Conservation (phyloP, 2,888 invertebrate genomes). For the Mesoligia furuncula region DNA sequence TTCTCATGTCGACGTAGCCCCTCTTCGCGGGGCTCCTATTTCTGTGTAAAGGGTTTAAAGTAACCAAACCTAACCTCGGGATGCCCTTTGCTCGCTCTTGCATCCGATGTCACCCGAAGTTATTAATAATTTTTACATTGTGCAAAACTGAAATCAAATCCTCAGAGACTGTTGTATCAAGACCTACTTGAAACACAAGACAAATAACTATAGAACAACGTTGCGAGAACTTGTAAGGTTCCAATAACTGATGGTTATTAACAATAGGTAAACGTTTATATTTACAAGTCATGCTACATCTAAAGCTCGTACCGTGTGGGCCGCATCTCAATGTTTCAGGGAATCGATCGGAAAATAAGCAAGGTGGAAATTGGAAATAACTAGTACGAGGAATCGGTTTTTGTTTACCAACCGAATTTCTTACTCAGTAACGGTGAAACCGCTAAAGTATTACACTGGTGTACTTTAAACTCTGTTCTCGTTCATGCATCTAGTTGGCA, state of each 20-base stretch:
- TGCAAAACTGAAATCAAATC: background rate
- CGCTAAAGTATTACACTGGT: background rate
- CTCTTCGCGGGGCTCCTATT: no score
- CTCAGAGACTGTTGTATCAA: no score
- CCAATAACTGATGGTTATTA: background rate
- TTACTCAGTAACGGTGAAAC: background rate
- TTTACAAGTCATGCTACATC: constrained; percentile 17
- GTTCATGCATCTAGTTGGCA: background rate
- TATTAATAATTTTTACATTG: no score
- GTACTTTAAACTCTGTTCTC: background rate
- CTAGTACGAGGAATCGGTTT: constrained; percentile 5
- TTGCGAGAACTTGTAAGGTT: background rate
- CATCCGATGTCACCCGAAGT: no score
- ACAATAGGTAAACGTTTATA: background rate
- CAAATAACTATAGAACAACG: background rate
- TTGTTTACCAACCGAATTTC: constrained; percentile 9
- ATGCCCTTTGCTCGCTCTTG: no score
- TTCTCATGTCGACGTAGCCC: no score
- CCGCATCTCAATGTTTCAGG: constrained; percentile 3
- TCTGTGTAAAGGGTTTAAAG: no score
- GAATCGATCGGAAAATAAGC: constrained; percentile 24
- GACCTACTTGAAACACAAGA: background rate
- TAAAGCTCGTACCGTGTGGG: constrained; percentile 9
- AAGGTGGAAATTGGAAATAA: constrained; percentile 12
- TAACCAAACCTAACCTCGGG: no score